Base-by-base conservation (phyloP, 1,140 invertebrate species). In the Cecropterus lyciades region DNA sequence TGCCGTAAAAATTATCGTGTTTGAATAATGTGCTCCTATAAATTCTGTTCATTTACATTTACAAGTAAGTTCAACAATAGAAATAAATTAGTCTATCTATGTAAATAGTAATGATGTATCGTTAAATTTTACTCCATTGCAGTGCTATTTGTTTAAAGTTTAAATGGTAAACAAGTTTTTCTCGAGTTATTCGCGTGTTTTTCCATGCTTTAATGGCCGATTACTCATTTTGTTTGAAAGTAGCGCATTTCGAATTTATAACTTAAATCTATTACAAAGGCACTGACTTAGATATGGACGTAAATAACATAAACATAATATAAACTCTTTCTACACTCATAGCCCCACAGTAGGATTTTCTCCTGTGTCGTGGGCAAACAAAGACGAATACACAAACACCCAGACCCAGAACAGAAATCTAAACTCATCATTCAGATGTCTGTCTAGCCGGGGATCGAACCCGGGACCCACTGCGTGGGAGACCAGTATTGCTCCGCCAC, bases 221-320 rank as follows among this genome's bases (percentile, higher is more conserved):
- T 55, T 55, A 55, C 33, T 20, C 42, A 59, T 59, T 59, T 46
- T n/a, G 42, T 20, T 59, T 40, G 20, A 59, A 59, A 46, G 20
- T 27, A 46, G 20, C 30, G 52, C 33, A 55, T 55, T 55, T 24
- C 9, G 56, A 13, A 46, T 27, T 59, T 46, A 46, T 30, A 46
- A 59, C 24, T 27, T 59, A 15, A 59, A 30, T 59, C 40, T 27
- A 30, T 59, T 59, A 46, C 55, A 45, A 59, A 10, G 40, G 37
- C 17, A 45, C 11, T 51, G 42, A 53, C 42, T 70, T 46, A 59
- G 64, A 67, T 65, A 48, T 55, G 49, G 45, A 24, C 46, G 43
- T n/a, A n/a, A n/a, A n/a, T n/a, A n/a, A n/a, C n/a, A n/a, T n/a
- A n/a, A n/a, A n/a, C n/a, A n/a, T n/a, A n/a, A n/a, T n/a, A n/a